Evolutionary conservation across 2,888 invertebrate genomes (phyloP).

Genomic region (Criorhina ranunculi): DNA sequence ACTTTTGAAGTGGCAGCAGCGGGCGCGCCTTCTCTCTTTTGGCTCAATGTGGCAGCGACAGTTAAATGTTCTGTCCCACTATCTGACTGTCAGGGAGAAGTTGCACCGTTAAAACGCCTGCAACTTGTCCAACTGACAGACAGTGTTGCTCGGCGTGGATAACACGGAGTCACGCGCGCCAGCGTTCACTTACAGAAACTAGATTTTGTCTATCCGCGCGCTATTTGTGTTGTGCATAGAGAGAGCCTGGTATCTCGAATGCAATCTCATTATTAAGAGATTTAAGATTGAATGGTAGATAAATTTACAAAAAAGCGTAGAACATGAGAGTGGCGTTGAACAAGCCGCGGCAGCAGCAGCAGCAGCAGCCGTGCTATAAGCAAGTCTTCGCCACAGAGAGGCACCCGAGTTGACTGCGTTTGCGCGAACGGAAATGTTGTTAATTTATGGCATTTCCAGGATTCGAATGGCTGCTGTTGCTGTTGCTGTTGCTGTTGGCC

Average conservation of each 20-base stretch:
- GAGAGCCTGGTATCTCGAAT: slow-evolving; percentile 42
- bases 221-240: slow-evolving; percentile 42
- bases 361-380: slow-evolving; percentile 18
- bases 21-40: slow-evolving; percentile 38
- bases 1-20: slow-evolving; percentile 36
- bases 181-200: slow-evolving; percentile 46
- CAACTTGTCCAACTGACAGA: slow-evolving; percentile 66
- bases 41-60: slow-evolving; percentile 8
- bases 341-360: slow-evolving; percentile 51
- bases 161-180: slow-evolving; percentile 59
- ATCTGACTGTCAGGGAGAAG: slow-evolving; percentile 44
- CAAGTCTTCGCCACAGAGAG: slow-evolving; percentile 26
- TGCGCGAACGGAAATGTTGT: slow-evolving; percentile 71
- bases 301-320: slow-evolving; percentile 60
- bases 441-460: slow-evolving; percentile 69
- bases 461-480: slow-evolving; percentile 53
- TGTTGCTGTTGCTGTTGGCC: slow-evolving; percentile 9
- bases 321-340: slow-evolving; percentile 59
- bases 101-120: slow-evolving; percentile 42
- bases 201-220: slow-evolving; percentile 47
- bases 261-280: slow-evolving; percentile 72
- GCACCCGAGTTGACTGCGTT: slow-evolving; percentile 58
- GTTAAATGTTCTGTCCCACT: slow-evolving; percentile 47
- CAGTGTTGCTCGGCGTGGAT: slow-evolving; percentile 28
- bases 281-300: slow-evolving; percentile 71